These are phyloP conservation scores for Dryadula phaetusa DNA, from an alignment of 2,888 invertebrate species.

Conservation along the genomic window DNA sequence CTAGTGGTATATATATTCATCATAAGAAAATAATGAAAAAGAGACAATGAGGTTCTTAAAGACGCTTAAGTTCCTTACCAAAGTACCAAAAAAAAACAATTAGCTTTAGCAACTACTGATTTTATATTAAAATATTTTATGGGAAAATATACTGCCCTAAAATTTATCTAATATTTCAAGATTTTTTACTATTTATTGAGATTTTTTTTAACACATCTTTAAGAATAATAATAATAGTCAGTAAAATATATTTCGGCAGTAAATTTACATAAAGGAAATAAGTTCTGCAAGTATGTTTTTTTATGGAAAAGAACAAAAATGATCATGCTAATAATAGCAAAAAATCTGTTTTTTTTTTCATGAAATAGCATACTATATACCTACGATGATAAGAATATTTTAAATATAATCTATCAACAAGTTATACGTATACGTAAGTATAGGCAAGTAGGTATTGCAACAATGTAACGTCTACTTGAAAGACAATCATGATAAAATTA, in stretches of 20 bases:
- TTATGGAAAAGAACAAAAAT: too few relatives aligned
- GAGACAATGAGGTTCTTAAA: neutral
- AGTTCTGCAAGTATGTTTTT: too few relatives aligned
- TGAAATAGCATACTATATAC: neutral
- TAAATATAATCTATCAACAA: conserved; percentile 13
- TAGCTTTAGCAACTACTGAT: neutral
- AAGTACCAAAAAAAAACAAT: neutral
- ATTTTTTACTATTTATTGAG: too few relatives aligned
- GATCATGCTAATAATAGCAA: too few relatives aligned
- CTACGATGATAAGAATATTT: conserved; percentile 1
- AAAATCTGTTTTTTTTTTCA: too few relatives aligned
- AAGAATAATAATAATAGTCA: too few relatives aligned
- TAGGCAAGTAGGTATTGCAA: neutral
- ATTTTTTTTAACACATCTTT: too few relatives aligned
- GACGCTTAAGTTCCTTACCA: neutral
- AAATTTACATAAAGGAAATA: too few relatives aligned
- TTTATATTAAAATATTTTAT: neutral
- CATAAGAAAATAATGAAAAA: neutral
- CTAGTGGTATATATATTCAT: neutral
- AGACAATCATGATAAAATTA: conserved; percentile 2
- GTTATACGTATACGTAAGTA: neutral
- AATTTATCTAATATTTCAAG: too few relatives aligned
- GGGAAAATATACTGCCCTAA: too few relatives aligned
- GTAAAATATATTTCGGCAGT: too few relatives aligned
- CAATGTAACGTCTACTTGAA: conserved; percentile 11